Conservation (phyloP, 2,797 vertebrate species). For the Cynodonichthys magdalenae region DNA sequence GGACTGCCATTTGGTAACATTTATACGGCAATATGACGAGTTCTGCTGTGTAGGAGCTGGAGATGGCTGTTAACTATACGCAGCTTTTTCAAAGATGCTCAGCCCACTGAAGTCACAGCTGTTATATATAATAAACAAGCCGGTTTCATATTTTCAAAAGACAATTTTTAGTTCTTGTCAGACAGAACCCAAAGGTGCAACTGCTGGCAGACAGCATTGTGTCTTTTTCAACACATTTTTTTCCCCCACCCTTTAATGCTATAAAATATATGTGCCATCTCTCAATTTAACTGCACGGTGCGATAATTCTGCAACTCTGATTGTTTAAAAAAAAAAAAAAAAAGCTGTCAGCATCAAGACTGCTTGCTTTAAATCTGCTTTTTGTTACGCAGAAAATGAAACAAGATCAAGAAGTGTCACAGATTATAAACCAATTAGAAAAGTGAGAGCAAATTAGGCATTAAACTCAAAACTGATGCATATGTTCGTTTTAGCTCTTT, state of each 20-base stretch:
- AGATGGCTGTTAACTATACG: constrained; percentile 38
- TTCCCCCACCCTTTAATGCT: background rate
- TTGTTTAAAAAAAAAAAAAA: background rate
- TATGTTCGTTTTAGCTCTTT: constrained; percentile 1
- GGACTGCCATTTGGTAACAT: constrained; percentile 54
- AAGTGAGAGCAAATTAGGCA: background rate
- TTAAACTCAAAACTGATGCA: constrained; percentile 10
- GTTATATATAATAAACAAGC: constrained; percentile 49
- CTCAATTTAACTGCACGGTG: background rate
- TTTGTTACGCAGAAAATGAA: background rate
- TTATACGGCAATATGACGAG: constrained; percentile 27
- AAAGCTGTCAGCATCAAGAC: background rate
- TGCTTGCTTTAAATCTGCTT: background rate
- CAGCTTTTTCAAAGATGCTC: constrained; percentile 32
- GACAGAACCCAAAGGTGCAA: constrained; percentile 29
- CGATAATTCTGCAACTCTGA: background rate
- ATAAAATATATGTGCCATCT: background rate
- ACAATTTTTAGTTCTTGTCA: constrained; percentile 45
- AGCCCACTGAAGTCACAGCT: constrained; percentile 48
- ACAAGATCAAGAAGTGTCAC: background rate
- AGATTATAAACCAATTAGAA: constrained; percentile 5
- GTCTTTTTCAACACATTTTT: constrained; percentile 17
- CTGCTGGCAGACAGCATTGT: constrained; percentile 35
- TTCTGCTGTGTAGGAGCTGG: constrained; percentile 29
- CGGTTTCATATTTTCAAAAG: constrained; percentile 53